phyloP scores from a whole-genome alignment of 2,797 vertebrate species.

The Pteronotus mesoamericanus region DNA sequence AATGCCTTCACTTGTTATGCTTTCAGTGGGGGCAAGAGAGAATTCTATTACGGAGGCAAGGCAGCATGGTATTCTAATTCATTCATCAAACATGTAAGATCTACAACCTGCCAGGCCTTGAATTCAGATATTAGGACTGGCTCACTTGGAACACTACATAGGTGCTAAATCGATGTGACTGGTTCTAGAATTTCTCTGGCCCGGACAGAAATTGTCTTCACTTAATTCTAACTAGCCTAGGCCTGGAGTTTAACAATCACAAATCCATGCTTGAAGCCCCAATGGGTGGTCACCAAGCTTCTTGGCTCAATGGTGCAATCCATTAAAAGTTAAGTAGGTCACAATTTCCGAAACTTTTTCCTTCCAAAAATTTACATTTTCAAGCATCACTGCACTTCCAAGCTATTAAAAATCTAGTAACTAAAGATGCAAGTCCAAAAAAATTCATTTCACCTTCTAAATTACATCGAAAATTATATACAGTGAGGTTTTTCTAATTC shows the following conservation, averaged over 20 bases:
- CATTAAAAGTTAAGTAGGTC: conserved; percentile 45
- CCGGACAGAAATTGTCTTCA: background rate
- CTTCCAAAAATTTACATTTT: conserved; percentile 44
- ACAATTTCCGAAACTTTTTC: conserved; percentile 44
- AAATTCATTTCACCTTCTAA: conserved; percentile 59
- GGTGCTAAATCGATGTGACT: background rate
- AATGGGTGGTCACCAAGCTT: conserved; percentile 31
- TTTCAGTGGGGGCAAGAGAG: background rate
- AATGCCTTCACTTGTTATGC: background rate
- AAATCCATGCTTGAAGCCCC: background rate
- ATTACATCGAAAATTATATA: conserved; percentile 53
- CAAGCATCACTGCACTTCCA: conserved; percentile 51
- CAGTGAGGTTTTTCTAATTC: conserved; percentile 49
- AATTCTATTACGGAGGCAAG: conserved; percentile 18
- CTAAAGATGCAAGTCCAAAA: conserved; percentile 43
- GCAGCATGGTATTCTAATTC: background rate
- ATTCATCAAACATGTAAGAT: background rate
- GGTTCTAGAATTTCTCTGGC: conserved; percentile 40
- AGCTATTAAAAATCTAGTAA: conserved; percentile 50
- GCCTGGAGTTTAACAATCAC: background rate
- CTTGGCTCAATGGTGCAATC: conserved; percentile 12
- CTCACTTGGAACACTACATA: background rate
- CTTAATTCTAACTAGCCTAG: background rate
- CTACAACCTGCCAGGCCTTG: background rate
- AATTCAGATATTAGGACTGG: background rate